Base-by-base conservation (phyloP, 2,113 vertebrate genomes). In the Nothocercus julius region DNA sequence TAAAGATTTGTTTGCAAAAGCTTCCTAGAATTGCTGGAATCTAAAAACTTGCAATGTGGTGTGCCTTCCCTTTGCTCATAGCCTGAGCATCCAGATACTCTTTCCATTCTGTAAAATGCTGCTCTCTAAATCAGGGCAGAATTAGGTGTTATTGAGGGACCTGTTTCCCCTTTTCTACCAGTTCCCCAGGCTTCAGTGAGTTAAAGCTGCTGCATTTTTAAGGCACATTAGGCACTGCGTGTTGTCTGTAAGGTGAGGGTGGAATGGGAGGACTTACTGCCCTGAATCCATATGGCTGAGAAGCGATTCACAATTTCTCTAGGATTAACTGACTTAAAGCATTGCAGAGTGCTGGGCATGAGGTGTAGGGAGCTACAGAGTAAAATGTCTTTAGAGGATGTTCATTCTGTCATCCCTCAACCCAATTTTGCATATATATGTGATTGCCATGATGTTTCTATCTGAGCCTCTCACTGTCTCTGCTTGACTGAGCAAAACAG, bases 311-410 rank as follows among this genome's bases (percentile, higher is more conserved):
- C 25, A n/a, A 16, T n/a, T 30, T 64, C 11, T 73, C 59, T 22
- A 56, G 53, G 49, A 56, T 21, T 8, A 67, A 34, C 25, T 59
- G 67, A 10, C 11, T 66, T 42, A 34, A 45, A 3, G 3, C 3
- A 5, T 2, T 12, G 32, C 76, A 32, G 16, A 27, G 62, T 1
- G 22, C 7, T 40, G 59, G 66, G 32, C 10, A 4, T 2, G 15
- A 10, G 18, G 44, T 44, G 22, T 7, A 20, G 59, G 40, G 45
- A 7, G n/a, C 13, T 18, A 19, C 12, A 53, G 54, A 12, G 25
- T 8, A 47, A 24, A 42, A 18, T 8, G 79, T 47, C 44, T 2
- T 2, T 22, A 8, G 24, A 13, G 28, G 0, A 0, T 1, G 28
- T 19, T 28, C 4, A 25, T 18, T 44, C 47, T 54, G 47, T n/a